These are phyloP conservation scores for Spinibarbus caldwelli DNA, from an alignment of 2,797 vertebrate species.

Conservation along the genomic window DNA sequence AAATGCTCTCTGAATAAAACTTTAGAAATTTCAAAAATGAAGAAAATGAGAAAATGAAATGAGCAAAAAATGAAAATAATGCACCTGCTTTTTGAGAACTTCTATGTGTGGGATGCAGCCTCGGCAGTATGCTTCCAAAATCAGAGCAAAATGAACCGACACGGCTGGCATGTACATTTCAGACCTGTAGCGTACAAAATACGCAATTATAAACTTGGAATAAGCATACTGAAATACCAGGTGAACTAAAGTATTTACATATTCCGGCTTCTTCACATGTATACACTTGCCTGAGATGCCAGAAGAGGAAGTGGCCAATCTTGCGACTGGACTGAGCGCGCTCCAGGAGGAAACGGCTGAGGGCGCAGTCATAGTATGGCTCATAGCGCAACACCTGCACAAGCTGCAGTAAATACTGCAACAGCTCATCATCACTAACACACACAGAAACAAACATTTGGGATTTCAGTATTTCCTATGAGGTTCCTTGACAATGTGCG, in stretches of 20 bases:
- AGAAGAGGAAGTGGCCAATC: conserved; percentile 98
- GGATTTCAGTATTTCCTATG: background rate
- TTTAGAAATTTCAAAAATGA: background rate
- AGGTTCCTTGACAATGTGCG: background rate
- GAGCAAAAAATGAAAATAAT: background rate
- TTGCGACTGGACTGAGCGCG: conserved; percentile 91
- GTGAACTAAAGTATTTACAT: background rate
- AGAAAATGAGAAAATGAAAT: background rate
- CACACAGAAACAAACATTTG: conserved; percentile 41
- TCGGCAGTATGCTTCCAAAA: conserved; percentile 95
- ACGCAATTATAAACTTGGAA: conserved; percentile 3
- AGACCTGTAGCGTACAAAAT: conserved; percentile 68
- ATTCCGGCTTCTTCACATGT: background rate
- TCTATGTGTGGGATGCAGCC: conserved; percentile 97
- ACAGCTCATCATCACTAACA: conserved; percentile 92
- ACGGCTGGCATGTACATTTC: conserved; percentile 92
- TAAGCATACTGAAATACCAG: background rate
- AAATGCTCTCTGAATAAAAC: background rate
- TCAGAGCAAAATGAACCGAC: conserved; percentile 91
- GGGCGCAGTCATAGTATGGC: conserved; percentile 95
- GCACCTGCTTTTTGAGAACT: conserved; percentile 95
- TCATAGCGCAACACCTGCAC: conserved; percentile 98
- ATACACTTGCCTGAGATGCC: conserved; percentile 90
- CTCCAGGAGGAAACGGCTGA: conserved; percentile 93
- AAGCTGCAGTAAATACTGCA: conserved; percentile 95